Evolutionary conservation across 2,888 invertebrate species (phyloP).

Genomic region (Parasteatoda lunata): DNA sequence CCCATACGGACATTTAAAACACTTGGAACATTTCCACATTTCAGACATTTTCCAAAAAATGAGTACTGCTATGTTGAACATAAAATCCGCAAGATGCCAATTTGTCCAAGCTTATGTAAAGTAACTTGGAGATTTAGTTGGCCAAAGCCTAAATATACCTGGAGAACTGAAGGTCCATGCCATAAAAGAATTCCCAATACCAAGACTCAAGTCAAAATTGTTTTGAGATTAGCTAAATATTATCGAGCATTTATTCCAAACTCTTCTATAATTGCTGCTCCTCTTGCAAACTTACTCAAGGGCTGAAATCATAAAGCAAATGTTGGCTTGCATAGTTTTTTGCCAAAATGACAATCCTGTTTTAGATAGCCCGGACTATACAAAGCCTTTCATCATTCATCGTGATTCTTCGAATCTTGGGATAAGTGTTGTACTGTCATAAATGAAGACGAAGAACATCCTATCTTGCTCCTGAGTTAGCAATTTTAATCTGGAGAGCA

Average conservation of each 20-base stretch:
- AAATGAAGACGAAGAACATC: conserved; percentile 16
- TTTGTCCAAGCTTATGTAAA: neutral
- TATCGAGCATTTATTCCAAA: conserved; percentile 20
- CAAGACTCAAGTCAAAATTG: neutral
- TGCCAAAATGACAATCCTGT: neutral
- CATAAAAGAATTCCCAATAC: too few species aligned
- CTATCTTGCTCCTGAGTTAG: conserved; percentile 13
- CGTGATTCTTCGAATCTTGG: too few species aligned
- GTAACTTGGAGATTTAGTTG: neutral
- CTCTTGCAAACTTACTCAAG: conserved; percentile 25
- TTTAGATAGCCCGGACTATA: too few species aligned
- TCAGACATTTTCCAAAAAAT: neutral
- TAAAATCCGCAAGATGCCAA: neutral
- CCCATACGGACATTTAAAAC: too few species aligned
- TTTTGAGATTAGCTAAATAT: conserved; percentile 11
- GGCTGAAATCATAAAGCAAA: neutral
- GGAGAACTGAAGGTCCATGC: too few species aligned
- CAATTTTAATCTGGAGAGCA: conserved; percentile 7
- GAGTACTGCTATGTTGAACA: neutral
- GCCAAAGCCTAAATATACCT: neutral
- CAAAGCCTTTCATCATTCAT: too few species aligned
- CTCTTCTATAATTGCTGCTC: conserved; percentile 22
- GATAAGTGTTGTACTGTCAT: too few species aligned
- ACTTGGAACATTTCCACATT: neutral
- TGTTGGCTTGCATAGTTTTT: neutral